These are phyloP conservation scores for Conopomorpha cramerella DNA, from an alignment of 1,140 invertebrate genomes.

Conservation along the genomic window DNA sequence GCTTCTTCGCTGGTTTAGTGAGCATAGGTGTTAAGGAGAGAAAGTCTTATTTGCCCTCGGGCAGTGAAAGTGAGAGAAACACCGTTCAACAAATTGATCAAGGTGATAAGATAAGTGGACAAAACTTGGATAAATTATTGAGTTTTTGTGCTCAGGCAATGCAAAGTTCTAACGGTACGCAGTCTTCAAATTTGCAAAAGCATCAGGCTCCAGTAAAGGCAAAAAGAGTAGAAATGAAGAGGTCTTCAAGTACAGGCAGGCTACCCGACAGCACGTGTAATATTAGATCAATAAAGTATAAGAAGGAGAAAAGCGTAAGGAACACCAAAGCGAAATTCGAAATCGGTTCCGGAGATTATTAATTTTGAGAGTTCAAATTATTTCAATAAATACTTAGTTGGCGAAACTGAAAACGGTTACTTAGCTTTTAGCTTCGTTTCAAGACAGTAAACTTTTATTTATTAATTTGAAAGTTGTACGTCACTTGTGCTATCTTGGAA, in stretches of 20 bases:
- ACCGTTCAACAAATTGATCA: slow-evolving; percentile 5
- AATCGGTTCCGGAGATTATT: neutral
- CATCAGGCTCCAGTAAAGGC: neutral
- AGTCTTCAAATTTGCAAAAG: too few relatives aligned
- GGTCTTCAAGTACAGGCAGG: slow-evolving; percentile 39
- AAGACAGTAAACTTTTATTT: too few relatives aligned
- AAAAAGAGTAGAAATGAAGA: slow-evolving; percentile 8
- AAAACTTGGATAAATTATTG: slow-evolving; percentile 29
- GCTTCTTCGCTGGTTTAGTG: slow-evolving; percentile 23
- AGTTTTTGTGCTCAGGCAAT: slow-evolving; percentile 29
- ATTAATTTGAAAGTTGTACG: too few relatives aligned
- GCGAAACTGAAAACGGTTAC: too few relatives aligned
- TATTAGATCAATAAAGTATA: neutral
- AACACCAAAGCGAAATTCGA: neutral
- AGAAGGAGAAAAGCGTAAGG: neutral
- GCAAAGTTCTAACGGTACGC: too few relatives aligned
- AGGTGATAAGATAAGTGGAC: slow-evolving; percentile 27
- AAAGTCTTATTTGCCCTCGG: too few relatives aligned
- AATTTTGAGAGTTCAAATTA: too few relatives aligned
- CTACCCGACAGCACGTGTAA: slow-evolving; percentile 7
- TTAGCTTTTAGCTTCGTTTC: too few relatives aligned
- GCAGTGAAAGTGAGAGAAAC: slow-evolving; percentile 3
- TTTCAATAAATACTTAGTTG: too few relatives aligned
- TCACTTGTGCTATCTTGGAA: too few relatives aligned
- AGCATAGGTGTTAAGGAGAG: slow-evolving; percentile 22